These are phyloP conservation scores for Periophthalmodon schlosseri DNA, from an alignment of 2,113 vertebrate genomes.

Conservation along the genomic window DNA sequence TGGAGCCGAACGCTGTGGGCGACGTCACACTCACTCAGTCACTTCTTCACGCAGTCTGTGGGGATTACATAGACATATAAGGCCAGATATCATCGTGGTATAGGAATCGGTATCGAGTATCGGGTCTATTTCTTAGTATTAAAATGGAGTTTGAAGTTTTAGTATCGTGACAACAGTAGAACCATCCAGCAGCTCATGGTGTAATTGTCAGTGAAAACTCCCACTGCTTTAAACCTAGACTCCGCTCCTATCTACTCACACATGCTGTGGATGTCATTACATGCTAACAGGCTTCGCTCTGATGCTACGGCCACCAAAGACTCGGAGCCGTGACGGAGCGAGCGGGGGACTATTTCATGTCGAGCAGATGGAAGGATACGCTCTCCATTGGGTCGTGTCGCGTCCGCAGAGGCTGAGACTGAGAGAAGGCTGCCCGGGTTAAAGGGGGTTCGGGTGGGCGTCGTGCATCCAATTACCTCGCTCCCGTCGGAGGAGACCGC, in stretches of 20 bases:
- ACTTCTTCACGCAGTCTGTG: too few relatives aligned
- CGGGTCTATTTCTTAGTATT: too few relatives aligned
- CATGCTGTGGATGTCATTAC: conserved; percentile 51
- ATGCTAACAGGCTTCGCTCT: conserved; percentile 62
- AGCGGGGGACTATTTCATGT: conserved; percentile 74
- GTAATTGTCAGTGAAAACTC: conserved; percentile 14
- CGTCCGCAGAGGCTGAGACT: conserved; percentile 69
- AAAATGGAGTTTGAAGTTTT: too few relatives aligned
- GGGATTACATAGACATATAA: too few relatives aligned
- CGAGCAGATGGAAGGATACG: conserved; percentile 75
- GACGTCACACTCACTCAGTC: too few relatives aligned
- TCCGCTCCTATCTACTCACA: conserved; percentile 14
- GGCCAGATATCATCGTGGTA: too few relatives aligned
- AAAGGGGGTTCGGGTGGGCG: conserved; percentile 75
- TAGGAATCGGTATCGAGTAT: too few relatives aligned
- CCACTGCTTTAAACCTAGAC: background rate
- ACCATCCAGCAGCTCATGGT: too few relatives aligned
- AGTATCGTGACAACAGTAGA: too few relatives aligned
- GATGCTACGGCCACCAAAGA: conserved; percentile 44
- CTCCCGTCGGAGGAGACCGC: conserved; percentile 65
- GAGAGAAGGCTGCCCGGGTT: conserved; percentile 73
- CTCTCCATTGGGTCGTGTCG: conserved; percentile 73
- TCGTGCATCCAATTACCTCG: conserved; percentile 74
- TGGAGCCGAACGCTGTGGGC: too few relatives aligned
- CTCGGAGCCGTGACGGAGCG: conserved; percentile 55